These are phyloP conservation scores for Caenorhabditis afra DNA, from an alignment of 2,888 invertebrate genomes.

Conservation along the genomic window DNA sequence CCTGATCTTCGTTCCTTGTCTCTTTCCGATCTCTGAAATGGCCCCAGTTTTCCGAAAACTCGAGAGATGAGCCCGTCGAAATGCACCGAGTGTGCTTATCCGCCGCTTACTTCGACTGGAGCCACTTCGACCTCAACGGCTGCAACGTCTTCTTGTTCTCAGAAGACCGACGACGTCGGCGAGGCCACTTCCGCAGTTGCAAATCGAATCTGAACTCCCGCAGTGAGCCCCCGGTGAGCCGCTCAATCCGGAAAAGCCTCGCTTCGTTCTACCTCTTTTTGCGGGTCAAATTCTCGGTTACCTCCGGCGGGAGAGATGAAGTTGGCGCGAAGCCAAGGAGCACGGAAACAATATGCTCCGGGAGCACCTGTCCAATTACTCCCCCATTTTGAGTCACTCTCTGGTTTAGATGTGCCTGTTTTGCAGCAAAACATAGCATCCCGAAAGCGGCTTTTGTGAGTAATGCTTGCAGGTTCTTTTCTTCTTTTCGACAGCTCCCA, in stretches of 20 bases:
- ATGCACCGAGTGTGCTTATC: too few relatives aligned
- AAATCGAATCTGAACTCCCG: background rate
- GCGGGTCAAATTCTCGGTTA: too few relatives aligned
- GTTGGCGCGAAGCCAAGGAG: background rate
- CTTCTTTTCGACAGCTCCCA: conserved; percentile 2
- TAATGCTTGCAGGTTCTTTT: background rate
- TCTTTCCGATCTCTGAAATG: too few relatives aligned
- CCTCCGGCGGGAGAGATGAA: background rate
- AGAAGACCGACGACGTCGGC: background rate
- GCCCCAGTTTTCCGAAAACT: too few relatives aligned
- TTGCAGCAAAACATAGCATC: conserved; percentile 6
- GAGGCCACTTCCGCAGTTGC: background rate
- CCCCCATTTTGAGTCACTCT: conserved; percentile 7
- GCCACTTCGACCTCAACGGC: too few relatives aligned
- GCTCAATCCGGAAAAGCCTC: background rate
- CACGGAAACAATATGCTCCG: background rate
- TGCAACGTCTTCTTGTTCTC: too few relatives aligned
- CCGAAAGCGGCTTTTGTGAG: conserved; percentile 7
- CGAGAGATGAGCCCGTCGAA: too few relatives aligned
- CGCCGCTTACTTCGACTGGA: too few relatives aligned
- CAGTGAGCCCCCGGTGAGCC: background rate
- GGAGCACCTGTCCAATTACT: conserved; percentile 4
- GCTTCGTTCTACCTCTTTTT: too few relatives aligned
- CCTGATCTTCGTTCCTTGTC: too few relatives aligned
- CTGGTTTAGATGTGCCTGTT: background rate